Evolutionary conservation across 2,888 invertebrate genomes (phyloP), one percentile per base, ranked within the genome.

Genomic region (Apamea anceps): DNA sequence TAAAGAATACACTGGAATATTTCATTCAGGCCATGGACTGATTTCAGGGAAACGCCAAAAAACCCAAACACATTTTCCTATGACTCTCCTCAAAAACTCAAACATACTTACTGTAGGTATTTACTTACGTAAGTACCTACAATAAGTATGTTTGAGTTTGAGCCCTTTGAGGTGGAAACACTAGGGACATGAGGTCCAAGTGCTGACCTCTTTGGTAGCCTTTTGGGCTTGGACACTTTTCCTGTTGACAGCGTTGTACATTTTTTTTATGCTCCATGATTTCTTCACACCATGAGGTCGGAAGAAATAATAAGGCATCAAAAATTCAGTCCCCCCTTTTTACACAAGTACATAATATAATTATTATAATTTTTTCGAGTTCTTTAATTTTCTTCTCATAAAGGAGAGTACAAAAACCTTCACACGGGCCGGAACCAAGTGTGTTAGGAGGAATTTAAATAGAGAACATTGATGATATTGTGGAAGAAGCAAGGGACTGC

Each of bases 31-130:
- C 12, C 62, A 28, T 80, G 68, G 3, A 57, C 76, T 7, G 45
- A 48, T 57, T 80, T 37, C n/a, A 18, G 21, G 1, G 25, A 72
- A 81, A 62, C 10, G 28, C n/a, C 18, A 79, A 65, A 78, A 75
- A 54, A 18, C 12, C 25, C 0, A 12, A 37, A 54, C 3, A n/a
- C 25, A 25, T 42, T 21, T 77, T 62, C 13, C 4, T 5, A 2
- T 32, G 28, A 75, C 71, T 72, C 13, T 15, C 2, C 13, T 12
- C 12, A 48, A 48, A 2, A 12, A 48, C 48, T 13, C 12, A 13
- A 48, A 3, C 0, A 10, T 10, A 57, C 2, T 21, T 10, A 57
- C 2, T 21, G 8, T 63, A 37, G 2, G 1, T 21, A 62, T 7
- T 2, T 63, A 18, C 37, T 6, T 6, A 37, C 37, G 37, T 37